These are phyloP conservation scores for Toxostoma redivivum DNA, from an alignment of 2,113 vertebrate species.

Conservation along the genomic window DNA sequence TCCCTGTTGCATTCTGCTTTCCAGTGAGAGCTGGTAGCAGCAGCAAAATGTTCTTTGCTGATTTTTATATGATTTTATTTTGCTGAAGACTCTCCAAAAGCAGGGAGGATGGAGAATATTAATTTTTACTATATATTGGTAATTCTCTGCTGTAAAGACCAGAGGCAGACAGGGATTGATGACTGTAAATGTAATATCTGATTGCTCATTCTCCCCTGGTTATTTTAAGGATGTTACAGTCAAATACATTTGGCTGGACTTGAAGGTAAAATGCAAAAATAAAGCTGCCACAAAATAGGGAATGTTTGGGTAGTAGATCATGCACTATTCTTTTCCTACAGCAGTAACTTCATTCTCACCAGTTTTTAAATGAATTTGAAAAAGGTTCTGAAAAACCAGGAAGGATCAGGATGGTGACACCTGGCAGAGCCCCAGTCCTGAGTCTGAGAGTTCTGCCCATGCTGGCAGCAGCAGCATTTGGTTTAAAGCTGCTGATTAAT, in stretches of 20 bases:
- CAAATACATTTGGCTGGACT: neutral
- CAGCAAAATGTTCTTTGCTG: neutral
- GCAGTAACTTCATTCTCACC: neutral
- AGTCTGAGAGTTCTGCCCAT: neutral
- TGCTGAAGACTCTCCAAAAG: neutral
- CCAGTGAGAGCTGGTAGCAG: neutral
- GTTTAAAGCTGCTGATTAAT: neutral
- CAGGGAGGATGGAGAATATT: neutral
- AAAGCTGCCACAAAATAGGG: neutral
- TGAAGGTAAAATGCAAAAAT: neutral
- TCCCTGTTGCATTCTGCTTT: neutral
- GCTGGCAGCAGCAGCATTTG: neutral
- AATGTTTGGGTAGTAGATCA: neutral
- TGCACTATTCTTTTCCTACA: neutral
- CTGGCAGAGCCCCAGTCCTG: neutral
- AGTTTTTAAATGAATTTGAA: neutral
- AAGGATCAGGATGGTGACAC: neutral
- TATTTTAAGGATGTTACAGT: neutral
- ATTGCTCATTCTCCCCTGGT: neutral
- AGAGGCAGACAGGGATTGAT: neutral
- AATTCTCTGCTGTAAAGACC: neutral
- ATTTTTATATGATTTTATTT: neutral
- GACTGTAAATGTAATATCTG: rapidly evolving
- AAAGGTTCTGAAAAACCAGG: neutral
- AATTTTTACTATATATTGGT: neutral